phyloP scores from a whole-genome alignment of 2,888 invertebrate species.

The Synanthedon andrenaeformis region DNA sequence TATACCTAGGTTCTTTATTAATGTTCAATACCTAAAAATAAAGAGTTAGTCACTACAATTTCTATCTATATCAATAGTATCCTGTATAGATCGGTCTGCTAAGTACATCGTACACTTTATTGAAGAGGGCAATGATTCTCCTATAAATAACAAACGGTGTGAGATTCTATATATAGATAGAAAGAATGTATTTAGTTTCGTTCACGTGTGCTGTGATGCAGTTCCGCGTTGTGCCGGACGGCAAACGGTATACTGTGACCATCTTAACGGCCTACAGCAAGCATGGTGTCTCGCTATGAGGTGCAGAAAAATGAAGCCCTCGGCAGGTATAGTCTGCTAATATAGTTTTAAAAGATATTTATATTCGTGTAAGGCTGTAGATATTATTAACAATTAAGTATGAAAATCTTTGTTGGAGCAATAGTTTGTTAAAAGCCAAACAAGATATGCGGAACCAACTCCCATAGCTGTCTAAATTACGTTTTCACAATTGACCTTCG shows the following conservation, averaged over 20 bases:
- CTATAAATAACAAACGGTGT: slow-evolving; percentile 16
- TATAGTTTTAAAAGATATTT: no score
- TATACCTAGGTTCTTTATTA: no score
- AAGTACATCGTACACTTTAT: no score
- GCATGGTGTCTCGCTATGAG: slow-evolving; percentile 38
- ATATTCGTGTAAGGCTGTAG: no score
- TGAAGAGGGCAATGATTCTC: neutral
- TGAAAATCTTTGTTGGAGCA: no score
- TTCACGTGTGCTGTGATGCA: slow-evolving; percentile 11
- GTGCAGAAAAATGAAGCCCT: slow-evolving; percentile 36
- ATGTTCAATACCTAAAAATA: no score
- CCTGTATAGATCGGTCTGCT: no score
- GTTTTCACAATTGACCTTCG: neutral
- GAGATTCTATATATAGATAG: slow-evolving; percentile 20
- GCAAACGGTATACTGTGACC: neutral
- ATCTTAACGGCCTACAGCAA: slow-evolving; percentile 1
- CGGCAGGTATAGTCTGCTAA: slow-evolving; percentile 41
- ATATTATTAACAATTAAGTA: no score
- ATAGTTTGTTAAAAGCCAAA: no score
- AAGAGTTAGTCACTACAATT: no score
- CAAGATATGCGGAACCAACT: no score
- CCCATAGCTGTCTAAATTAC: neutral
- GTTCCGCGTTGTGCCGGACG: neutral
- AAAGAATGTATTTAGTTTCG: slow-evolving; percentile 13
- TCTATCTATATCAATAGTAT: no score